Conservation (phyloP, 2,797 vertebrate genomes). For the Pangasius mekongensis region DNA sequence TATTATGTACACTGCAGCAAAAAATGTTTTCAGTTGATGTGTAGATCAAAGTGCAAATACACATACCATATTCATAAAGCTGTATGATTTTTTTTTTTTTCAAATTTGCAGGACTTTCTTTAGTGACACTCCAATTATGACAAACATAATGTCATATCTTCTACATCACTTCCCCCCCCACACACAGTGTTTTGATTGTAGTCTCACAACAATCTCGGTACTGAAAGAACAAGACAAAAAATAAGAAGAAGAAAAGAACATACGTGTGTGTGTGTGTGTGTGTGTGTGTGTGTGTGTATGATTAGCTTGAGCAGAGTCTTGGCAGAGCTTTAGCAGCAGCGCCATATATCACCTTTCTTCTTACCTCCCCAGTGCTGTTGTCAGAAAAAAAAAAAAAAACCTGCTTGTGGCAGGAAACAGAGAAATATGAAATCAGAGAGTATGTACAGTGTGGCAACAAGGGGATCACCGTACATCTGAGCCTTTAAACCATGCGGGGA, state of each 20-base stretch:
- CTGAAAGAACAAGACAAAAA: conserved; percentile 1
- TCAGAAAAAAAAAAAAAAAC: conserved; percentile 19
- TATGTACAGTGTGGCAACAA: conserved; percentile 59
- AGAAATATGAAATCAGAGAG: conserved; percentile 52
- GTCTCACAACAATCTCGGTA: conserved; percentile 38
- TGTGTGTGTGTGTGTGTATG: neutral
- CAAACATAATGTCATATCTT: conserved; percentile 5
- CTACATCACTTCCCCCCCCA: neutral
- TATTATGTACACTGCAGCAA: conserved; percentile 55
- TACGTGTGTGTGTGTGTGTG: neutral
- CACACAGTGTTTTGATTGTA: conserved; percentile 60
- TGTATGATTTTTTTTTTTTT: conserved; percentile 31
- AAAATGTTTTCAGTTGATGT: conserved; percentile 24
- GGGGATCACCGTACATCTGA: conserved; percentile 64
- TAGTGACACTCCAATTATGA: conserved; percentile 11
- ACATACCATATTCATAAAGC: conserved; percentile 53
- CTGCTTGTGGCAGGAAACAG: conserved; percentile 29
- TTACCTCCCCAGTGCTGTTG: conserved; percentile 11
- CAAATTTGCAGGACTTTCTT: conserved; percentile 35
- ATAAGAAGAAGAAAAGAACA: neutral
- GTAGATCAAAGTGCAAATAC: conserved; percentile 53
- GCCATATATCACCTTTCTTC: conserved; percentile 10
- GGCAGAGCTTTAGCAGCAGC: neutral
- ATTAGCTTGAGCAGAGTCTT: conserved; percentile 1
- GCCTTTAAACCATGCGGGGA: conserved; percentile 61